Evolutionary conservation across 2,797 vertebrate genomes (phyloP), one percentile per base, ranked within the genome.

Genomic region (Hyperoplus immaculatus): DNA sequence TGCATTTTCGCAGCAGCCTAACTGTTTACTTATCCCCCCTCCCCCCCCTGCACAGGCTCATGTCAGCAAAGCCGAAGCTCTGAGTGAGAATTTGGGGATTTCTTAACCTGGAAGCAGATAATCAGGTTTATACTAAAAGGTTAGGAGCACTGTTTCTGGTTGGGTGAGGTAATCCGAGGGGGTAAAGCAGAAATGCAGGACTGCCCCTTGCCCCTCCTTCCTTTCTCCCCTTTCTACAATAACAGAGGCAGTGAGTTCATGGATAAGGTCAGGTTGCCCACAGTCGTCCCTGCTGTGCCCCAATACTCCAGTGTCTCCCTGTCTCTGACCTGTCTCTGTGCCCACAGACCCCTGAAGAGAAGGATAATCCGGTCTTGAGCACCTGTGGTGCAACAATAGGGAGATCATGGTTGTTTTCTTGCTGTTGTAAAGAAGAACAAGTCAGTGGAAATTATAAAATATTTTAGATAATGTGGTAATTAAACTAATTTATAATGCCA

Each of bases 211-310:
- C 59, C 72, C 59, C 75, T 70, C 54, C 53, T 54, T 15, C 68
- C 42, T 36, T 11, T 56, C 56, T 66, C 77, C 29, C 63, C 55
- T 66, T 83, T 84, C 91, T 92, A 92, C 92, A 93, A 94, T 88
- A 93, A 93, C 89, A 91, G 85, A 91, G 91, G 75, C 87, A 88
- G 77, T 91, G 87, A 92, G 93, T 91, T 95, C 89, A 92, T 91
- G 82, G 80, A 87, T 87, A 79, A 90, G 92, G 93, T 94, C 92
- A 92, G 89, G 75, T 88, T 89, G 90, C 86, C 90, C 88, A 87
- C 73, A 83, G 92, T 87, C 86, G 85, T 85, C 83, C 89, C 91
- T 68, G 90, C 89, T 91, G 92, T 77, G 92, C 79, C 89, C 82
- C 85, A 89, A 84, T 90, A 93, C 92, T 91, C 89, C 90, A 90